These are phyloP conservation scores for Xiphophorus maculatus DNA, from an alignment of 2,113 vertebrate species.

Conservation along the genomic window DNA sequence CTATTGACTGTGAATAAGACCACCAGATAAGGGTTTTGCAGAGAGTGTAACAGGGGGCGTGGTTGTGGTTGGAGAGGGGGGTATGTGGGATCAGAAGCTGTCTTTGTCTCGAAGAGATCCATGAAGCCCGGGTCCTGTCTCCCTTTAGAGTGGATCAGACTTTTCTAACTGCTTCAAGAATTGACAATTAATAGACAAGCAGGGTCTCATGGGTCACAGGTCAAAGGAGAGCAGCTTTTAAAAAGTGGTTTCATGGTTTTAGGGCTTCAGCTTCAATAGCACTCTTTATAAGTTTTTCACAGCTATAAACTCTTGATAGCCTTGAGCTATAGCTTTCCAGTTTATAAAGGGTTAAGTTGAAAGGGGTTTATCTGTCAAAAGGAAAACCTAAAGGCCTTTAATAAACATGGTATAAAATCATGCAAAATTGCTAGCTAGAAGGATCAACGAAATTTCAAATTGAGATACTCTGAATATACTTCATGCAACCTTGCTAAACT, in stretches of 20 bases:
- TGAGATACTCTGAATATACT: background rate
- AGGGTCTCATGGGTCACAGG: conserved; percentile 63
- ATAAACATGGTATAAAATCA: conserved; percentile 9
- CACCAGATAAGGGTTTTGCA: conserved; percentile 72
- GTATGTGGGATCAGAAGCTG: conserved; percentile 71
- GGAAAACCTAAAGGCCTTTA: conserved; percentile 1
- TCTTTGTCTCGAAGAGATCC: conserved; percentile 74
- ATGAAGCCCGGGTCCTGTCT: conserved; percentile 69
- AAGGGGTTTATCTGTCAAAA: conserved; percentile 32
- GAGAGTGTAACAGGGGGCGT: conserved; percentile 43
- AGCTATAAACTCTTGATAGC: conserved; percentile 73
- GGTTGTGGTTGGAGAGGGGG: conserved; percentile 15
- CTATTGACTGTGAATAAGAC: conserved; percentile 72
- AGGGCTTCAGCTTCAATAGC: conserved; percentile 69
- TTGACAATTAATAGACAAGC: conserved; percentile 79
- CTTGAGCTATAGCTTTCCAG: conserved; percentile 52
- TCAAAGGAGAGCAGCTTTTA: conserved; percentile 73
- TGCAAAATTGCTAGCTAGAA: background rate
- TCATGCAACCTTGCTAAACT: background rate
- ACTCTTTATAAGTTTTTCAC: conserved; percentile 70
- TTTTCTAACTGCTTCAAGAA: conserved; percentile 74
- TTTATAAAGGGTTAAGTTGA: conserved; percentile 56
- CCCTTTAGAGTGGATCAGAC: conserved; percentile 82
- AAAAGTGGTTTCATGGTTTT: conserved; percentile 75
- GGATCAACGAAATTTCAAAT: background rate